Base-by-base conservation (phyloP, 2,113 vertebrate species). In the Percopsis transmontana region DNA sequence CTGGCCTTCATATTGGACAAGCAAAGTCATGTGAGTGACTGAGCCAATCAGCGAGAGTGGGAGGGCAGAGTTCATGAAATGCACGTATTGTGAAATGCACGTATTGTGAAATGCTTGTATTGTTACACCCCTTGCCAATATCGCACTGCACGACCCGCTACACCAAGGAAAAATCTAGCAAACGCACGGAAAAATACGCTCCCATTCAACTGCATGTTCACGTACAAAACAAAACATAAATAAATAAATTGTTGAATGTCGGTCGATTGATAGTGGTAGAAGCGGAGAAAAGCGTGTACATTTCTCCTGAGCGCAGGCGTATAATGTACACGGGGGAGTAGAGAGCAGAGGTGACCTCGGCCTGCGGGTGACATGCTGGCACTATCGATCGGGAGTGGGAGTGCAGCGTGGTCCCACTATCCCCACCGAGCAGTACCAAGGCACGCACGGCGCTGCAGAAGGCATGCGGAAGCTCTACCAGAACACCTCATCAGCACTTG, bases 381-480 rank as follows among this genome's bases (percentile, higher is more conserved):
- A 39, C 51, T 80, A 87, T 70, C 62, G 77, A 84, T 76, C 55
- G 5, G 39, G 57, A 21, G 12, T 59, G 19, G 2, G 53, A 68
- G 61, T 61, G 50, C 47, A 42, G 16, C 47, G 33, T 4, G 27
- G 52, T 16, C 33, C 33, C 23, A 19, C 47, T 48, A 18, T 9
- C 38, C 33, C 51, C 54, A 8, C 15, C 11, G 67, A 53, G 47
- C 57, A 51, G 27, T 51, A 24, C 33, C 16, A 66, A 48, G 2
- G 23, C 14, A 48, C 59, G 59, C 18, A 5, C 20, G 9, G 19
- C 20, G 27, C 59, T 61, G 59, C 50, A 70, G 53, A 16, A 7
- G 10, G 33, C 33, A 60, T 23, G 16, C 13, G n/a, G 4, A 12
- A 38, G 7, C 52, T 18, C 4, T 21, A 13, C 66, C 50, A 53